These are phyloP conservation scores for Conger conger DNA, from an alignment of 2,113 vertebrate species.

Conservation along the genomic window DNA sequence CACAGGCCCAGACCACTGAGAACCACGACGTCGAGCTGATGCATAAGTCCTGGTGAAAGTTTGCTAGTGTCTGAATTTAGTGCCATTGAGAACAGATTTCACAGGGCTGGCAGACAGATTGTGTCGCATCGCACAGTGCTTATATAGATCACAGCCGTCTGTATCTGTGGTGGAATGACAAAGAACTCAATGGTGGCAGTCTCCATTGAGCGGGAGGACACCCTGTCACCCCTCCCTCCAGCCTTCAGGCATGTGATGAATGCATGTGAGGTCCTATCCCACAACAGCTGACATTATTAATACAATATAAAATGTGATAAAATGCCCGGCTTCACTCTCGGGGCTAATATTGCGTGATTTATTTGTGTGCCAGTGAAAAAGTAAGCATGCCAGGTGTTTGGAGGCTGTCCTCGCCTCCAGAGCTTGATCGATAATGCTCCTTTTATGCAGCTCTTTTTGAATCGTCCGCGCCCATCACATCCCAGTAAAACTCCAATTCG, in stretches of 20 bases:
- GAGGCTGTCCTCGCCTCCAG: constrained; percentile 52
- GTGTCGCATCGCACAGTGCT: constrained; percentile 59
- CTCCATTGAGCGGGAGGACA: constrained; percentile 38
- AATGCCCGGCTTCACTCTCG: constrained; percentile 52
- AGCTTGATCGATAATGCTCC: constrained; percentile 69
- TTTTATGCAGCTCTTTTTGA: constrained; percentile 68
- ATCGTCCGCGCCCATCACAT: constrained; percentile 58
- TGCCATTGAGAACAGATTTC: constrained; percentile 57
- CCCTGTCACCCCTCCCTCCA: constrained; percentile 44
- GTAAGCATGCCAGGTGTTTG: constrained; percentile 70
- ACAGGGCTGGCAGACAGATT: constrained; percentile 59
- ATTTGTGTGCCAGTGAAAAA: constrained; percentile 67
- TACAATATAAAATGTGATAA: constrained; percentile 72
- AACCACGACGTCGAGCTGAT: constrained; percentile 9
- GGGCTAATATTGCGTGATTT: constrained; percentile 58
- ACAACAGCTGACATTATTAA: constrained; percentile 67
- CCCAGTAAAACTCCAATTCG: constrained; percentile 62
- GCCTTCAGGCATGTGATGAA: constrained; percentile 56
- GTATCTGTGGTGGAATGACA: constrained; percentile 63
- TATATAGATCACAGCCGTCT: constrained; percentile 64
- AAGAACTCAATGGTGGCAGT: constrained; percentile 65
- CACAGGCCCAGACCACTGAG: neutral
- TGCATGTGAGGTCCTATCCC: constrained; percentile 44
- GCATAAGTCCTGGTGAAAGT: constrained; percentile 64
- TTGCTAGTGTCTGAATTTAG: constrained; percentile 57